Conservation (phyloP, 2,113 vertebrate genomes). For the Benitochromis conjunctus region DNA sequence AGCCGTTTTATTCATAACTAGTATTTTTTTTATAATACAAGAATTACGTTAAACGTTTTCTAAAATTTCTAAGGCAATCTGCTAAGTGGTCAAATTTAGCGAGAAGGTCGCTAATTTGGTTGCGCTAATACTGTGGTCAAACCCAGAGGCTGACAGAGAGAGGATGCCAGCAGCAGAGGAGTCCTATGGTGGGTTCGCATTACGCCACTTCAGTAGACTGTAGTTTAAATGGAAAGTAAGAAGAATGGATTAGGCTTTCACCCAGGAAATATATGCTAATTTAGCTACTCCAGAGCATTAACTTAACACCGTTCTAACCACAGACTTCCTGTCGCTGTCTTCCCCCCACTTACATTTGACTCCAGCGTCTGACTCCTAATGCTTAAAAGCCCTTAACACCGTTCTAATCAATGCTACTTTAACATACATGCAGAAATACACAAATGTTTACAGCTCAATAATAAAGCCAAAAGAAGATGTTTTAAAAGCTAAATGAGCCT, state of each 20-base stretch:
- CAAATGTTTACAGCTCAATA: neutral
- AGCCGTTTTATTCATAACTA: neutral
- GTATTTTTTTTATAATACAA: neutral
- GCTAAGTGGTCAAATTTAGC: neutral
- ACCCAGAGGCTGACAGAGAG: neutral
- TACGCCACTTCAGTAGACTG: neutral
- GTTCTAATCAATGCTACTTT: neutral
- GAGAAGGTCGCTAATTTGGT: neutral
- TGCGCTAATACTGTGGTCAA: neutral
- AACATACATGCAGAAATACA: neutral
- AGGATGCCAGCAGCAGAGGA: slow-evolving; percentile 57
- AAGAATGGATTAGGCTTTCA: neutral
- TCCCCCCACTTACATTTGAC: neutral
- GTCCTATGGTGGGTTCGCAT: slow-evolving; percentile 34
- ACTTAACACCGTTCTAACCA: neutral
- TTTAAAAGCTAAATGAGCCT: neutral
- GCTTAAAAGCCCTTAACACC: neutral
- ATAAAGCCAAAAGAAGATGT: neutral
- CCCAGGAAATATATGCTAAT: neutral
- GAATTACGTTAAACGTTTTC: neutral
- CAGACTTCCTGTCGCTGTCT: neutral
- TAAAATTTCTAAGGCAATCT: too few relatives aligned
- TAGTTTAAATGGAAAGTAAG: neutral
- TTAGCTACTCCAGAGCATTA: neutral
- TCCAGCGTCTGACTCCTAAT: neutral